Base-by-base conservation (phyloP, 2,797 vertebrate species). In the Rhinatrema bivittatum region DNA sequence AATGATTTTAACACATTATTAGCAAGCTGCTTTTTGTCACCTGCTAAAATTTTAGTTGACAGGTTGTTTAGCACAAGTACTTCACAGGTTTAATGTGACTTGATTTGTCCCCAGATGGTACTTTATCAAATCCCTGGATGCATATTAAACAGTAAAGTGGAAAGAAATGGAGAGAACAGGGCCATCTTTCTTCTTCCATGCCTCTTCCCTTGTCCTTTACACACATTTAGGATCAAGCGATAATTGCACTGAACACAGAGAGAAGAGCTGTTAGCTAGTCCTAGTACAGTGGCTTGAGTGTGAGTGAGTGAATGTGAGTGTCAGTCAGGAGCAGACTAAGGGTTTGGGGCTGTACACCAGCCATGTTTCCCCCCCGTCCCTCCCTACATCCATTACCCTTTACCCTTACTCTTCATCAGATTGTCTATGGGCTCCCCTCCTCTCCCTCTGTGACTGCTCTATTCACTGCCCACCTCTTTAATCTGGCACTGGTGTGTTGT, bases 221-320 rank as follows among this genome's bases (percentile, higher is more conserved):
- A 36, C 36, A 22, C 48, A 41, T 72, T 85, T 72, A 25, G 42
- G 50, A 59, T 69, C 71, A 68, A 71, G 70, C 56, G 56, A 75
- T 91, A 89, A 91, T 87, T 86, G 82, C 81, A 72, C 63, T 61
- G 67, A 82, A 76, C 68, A 50, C 36, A 20, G 18, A 41, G 42
- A 35, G 44, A 48, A 37, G n/a, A n/a, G n/a, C n/a, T n/a, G n/a
- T n/a, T n/a, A n/a, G n/a, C n/a, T n/a, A n/a, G n/a, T n/a, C n/a
- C n/a, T n/a, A n/a, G n/a, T n/a, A n/a, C n/a, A n/a, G n/a, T n/a
- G n/a, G n/a, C n/a, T n/a, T n/a, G n/a, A n/a, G n/a, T n/a, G n/a
- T n/a, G n/a, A n/a, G n/a, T n/a, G n/a, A n/a, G n/a, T n/a, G n/a
- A n/a, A n/a, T n/a, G n/a, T n/a, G n/a, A n/a, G n/a, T n/a, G n/a